These are phyloP conservation scores for Latrodectus hesperus DNA, from an alignment of 2,888 invertebrate genomes.

Conservation along the genomic window DNA sequence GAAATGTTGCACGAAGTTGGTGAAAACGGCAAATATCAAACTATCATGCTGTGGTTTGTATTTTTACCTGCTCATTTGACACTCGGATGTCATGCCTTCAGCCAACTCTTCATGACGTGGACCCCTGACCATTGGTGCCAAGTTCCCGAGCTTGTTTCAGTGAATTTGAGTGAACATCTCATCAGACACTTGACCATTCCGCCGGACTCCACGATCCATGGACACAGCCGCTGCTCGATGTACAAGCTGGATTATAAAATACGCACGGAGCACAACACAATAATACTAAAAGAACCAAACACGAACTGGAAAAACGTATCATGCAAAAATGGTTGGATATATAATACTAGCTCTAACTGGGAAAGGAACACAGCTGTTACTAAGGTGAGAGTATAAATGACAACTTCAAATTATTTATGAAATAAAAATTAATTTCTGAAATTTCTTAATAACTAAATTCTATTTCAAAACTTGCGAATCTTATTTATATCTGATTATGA, in stretches of 20 bases:
- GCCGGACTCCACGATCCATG: background rate
- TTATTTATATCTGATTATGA: too few relatives aligned
- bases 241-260: constrained; percentile 62
- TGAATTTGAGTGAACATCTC: constrained; percentile 58
- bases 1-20: constrained; percentile 78
- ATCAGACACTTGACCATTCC: constrained; percentile 57
- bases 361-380: constrained; percentile 61
- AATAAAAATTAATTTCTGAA: too few relatives aligned
- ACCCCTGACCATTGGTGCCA: constrained; percentile 82
- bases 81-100: constrained; percentile 88
- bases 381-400: constrained; percentile 41
- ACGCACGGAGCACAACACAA: constrained; percentile 55
- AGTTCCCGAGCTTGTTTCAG: constrained; percentile 80
- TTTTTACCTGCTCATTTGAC: constrained; percentile 81
- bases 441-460: too few relatives aligned
- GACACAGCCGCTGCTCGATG: constrained; percentile 53
- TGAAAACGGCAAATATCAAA: constrained; percentile 78
- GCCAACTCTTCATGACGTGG: constrained; percentile 77
- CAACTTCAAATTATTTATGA: too few relatives aligned
- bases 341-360: constrained; percentile 55
- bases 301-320: constrained; percentile 68
- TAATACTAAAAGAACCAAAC: constrained; percentile 69
- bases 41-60: constrained; percentile 73
- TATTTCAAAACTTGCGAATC: too few relatives aligned
- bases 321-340: constrained; percentile 62